Percentiles rank a stretch among this genome's conserved stretches.
Evolutionary conservation across 2,113 vertebrate species (phyloP).

Genomic region (Aythya baeri): DNA sequence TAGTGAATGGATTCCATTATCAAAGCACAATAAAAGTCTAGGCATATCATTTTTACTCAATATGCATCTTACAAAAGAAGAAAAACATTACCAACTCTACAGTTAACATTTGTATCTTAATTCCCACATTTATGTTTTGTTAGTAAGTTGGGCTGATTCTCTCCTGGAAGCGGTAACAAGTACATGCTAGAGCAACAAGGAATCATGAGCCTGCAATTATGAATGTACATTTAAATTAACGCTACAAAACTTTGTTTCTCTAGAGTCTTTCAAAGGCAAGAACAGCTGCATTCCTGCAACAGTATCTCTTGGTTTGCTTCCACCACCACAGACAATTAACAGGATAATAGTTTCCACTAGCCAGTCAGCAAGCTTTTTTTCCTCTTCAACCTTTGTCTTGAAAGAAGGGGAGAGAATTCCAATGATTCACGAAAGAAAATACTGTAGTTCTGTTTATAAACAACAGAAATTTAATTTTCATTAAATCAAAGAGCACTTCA

Average conservation of each 20-base stretch:
- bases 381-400: neutral
- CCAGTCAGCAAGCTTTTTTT: neutral
- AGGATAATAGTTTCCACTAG: neutral
- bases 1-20: neutral
- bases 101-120: neutral
- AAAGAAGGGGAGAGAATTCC: neutral
- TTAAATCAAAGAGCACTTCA: neutral
- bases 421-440: neutral
- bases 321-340: neutral
- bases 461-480: neutral
- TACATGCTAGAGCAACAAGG: neutral
- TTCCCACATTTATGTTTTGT: neutral
- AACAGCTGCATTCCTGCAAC: neutral
- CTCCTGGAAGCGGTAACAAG: neutral
- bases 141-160: neutral
- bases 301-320: neutral
- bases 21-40: neutral
- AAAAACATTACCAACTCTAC: neutral
- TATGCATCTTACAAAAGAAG: neutral
- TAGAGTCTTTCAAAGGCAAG: neutral
- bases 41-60: neutral
- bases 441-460: neutral
- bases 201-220: neutral
- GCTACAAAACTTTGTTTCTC: neutral
- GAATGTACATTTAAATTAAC: neutral